Percentiles rank a stretch among this genome's conserved stretches.
These are phyloP conservation scores for Triplophysa rosa DNA, from an alignment of 2,113 vertebrate genomes.

Conservation along the genomic window DNA sequence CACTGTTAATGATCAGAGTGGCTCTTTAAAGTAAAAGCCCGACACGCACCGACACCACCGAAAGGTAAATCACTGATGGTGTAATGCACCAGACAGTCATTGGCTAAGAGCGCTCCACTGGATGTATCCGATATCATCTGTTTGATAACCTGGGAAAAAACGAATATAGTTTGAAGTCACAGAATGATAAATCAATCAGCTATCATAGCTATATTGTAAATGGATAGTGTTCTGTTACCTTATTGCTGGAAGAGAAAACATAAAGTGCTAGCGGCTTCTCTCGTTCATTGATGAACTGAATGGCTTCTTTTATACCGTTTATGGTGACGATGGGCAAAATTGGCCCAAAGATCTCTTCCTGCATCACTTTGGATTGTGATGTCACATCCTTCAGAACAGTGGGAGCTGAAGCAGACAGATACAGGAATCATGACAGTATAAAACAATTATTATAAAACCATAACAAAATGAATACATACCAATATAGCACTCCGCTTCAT, in stretches of 20 bases:
- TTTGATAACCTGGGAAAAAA: slow-evolving; percentile 73
- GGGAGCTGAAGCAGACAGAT: slow-evolving; percentile 70
- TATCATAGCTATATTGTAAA: not conserved
- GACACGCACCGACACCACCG: slow-evolving; percentile 82
- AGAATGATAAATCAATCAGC: not conserved
- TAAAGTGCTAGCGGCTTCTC: slow-evolving; percentile 91
- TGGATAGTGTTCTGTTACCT: slow-evolving; percentile 67
- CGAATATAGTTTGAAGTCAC: not conserved
- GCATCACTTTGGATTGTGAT: slow-evolving; percentile 81
- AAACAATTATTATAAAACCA: not conserved
- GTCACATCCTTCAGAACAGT: slow-evolving; percentile 81
- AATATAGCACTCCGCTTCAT: slow-evolving; percentile 83
- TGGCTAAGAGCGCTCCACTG: slow-evolving; percentile 81
- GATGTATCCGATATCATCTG: slow-evolving; percentile 79
- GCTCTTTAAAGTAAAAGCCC: not conserved
- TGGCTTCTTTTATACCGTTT: slow-evolving; percentile 78
- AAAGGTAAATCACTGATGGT: slow-evolving; percentile 77
- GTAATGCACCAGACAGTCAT: slow-evolving; percentile 81
- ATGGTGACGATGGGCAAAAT: slow-evolving; percentile 84
- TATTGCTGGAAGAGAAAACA: slow-evolving; percentile 78
- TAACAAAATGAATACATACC: slow-evolving; percentile 63
- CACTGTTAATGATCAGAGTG: not conserved
- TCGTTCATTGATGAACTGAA: slow-evolving; percentile 82
- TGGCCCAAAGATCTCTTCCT: slow-evolving; percentile 92
- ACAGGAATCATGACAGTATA: not conserved